Conservation (phyloP, 2,888 invertebrate species). For the Reticulitermes lucifugus region DNA sequence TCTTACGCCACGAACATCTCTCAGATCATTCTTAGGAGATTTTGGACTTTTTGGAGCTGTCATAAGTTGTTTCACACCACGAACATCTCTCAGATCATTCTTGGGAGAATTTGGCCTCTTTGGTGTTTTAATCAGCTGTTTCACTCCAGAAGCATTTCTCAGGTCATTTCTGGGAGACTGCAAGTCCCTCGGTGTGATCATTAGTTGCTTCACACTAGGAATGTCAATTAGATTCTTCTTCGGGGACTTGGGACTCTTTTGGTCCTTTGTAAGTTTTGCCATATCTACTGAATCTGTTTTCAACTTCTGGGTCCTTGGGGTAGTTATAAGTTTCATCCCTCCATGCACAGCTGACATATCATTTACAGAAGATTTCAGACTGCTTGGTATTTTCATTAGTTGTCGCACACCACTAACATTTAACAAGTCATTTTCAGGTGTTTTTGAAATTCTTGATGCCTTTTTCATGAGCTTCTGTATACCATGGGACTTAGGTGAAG, state of each 20-base stretch:
- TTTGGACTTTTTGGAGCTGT: conserved; percentile 54
- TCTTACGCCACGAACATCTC: conserved; percentile 64
- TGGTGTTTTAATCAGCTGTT: conserved; percentile 59
- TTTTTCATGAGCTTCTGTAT: background rate
- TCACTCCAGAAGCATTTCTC: conserved; percentile 56
- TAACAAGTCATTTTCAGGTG: conserved; percentile 56
- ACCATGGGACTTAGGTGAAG: conserved; percentile 6
- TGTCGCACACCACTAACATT: conserved; percentile 56
- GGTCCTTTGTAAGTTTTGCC: conserved; percentile 60
- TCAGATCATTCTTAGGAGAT: conserved; percentile 63
- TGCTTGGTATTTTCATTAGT: conserved; percentile 55
- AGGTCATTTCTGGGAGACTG: conserved; percentile 58
- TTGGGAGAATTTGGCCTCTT: conserved; percentile 56
- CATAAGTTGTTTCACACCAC: conserved; percentile 56
- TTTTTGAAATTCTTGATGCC: conserved; percentile 52
- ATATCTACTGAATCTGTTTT: too few species aligned
- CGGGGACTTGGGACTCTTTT: conserved; percentile 59
- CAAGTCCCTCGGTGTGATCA: conserved; percentile 60
- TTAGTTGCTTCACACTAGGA: conserved; percentile 58
- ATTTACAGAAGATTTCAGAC: conserved; percentile 59
- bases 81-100: conserved; percentile 54
- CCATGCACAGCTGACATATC: conserved; percentile 64
- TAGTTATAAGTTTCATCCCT: conserved; percentile 53
- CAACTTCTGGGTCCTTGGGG: too few species aligned
- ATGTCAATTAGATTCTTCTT: conserved; percentile 61